These are phyloP conservation scores for Melangyna quadrimaculata DNA, from an alignment of 2,888 invertebrate species.

Conservation along the genomic window DNA sequence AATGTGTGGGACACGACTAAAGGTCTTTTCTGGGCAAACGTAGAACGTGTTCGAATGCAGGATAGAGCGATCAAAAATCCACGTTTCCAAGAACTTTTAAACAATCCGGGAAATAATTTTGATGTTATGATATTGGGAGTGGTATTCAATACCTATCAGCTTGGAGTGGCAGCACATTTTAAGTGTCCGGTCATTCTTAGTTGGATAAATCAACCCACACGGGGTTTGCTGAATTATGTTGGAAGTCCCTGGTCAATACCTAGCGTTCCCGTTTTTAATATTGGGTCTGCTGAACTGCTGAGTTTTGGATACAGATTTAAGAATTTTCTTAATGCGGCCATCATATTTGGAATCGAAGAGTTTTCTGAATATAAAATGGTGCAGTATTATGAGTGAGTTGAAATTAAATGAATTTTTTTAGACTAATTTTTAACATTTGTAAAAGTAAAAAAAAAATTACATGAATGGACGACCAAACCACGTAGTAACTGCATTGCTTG, in stretches of 20 bases:
- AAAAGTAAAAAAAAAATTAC: no score
- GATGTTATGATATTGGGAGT: constrained; percentile 72
- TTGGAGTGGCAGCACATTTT: constrained; percentile 74
- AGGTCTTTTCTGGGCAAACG: constrained; percentile 12
- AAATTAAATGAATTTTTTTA: background rate
- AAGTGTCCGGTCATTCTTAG: constrained; percentile 71
- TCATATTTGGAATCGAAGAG: background rate
- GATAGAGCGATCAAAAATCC: constrained; percentile 43
- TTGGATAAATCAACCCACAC: constrained; percentile 33
- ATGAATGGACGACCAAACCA: no score
- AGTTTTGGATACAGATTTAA: constrained; percentile 73
- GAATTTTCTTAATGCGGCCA: constrained; percentile 70
- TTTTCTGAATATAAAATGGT: constrained; percentile 45
- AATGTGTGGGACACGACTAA: constrained; percentile 45
- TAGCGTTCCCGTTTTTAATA: background rate
- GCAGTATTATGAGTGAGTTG: constrained; percentile 53
- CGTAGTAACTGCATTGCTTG: no score
- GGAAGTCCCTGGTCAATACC: constrained; percentile 46
- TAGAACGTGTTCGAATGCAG: constrained; percentile 36
- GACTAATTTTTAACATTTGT: no score
- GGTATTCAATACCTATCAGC: constrained; percentile 66
- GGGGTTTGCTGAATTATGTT: constrained; percentile 3
- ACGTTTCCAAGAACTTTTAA: constrained; percentile 60
- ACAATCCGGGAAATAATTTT: constrained; percentile 59
- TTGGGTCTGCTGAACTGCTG: constrained; percentile 57